Evolutionary conservation across 2,888 invertebrate genomes (phyloP).

Genomic region (Halocaridina rubra): DNA sequence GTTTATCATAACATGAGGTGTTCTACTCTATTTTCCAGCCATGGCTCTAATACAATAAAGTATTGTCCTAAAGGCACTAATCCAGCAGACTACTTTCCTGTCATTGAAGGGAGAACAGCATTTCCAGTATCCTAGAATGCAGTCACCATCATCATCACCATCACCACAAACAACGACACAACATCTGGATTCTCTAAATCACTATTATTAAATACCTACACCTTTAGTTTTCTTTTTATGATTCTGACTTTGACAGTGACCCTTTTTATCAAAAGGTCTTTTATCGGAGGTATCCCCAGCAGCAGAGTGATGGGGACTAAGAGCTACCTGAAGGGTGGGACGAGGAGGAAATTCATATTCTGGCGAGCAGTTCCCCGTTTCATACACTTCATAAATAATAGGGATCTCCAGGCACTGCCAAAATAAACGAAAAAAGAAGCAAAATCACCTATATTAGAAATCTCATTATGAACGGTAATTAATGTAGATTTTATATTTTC

Average conservation of each 20-base stretch:
- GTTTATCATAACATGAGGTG: not conserved
- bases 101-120: slow-evolving; percentile 10
- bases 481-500: too few species aligned
- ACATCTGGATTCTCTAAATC: slow-evolving; percentile 5
- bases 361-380: slow-evolving; percentile 72
- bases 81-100: slow-evolving; percentile 40
- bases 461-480: too few species aligned
- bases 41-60: not conserved
- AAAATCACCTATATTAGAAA: slow-evolving; percentile 7
- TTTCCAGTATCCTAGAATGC: slow-evolving; percentile 25
- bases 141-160: not conserved
- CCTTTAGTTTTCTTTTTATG: slow-evolving; percentile 71
- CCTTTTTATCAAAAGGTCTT: slow-evolving; percentile 25
- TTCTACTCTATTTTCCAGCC: not conserved
- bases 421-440: not conserved
- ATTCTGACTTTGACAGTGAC: slow-evolving; percentile 23
- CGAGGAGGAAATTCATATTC: slow-evolving; percentile 79
- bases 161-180: slow-evolving; percentile 21
- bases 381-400: slow-evolving; percentile 81
- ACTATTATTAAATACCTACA: slow-evolving; percentile 65
- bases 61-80: not conserved
- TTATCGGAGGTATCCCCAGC: slow-evolving; percentile 28
- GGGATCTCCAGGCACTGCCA: slow-evolving; percentile 86
- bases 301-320: slow-evolving; percentile 65
- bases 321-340: slow-evolving; percentile 68